These are phyloP conservation scores for Centropyge bicolor DNA, from an alignment of 2,797 vertebrate species.

Conservation along the genomic window DNA sequence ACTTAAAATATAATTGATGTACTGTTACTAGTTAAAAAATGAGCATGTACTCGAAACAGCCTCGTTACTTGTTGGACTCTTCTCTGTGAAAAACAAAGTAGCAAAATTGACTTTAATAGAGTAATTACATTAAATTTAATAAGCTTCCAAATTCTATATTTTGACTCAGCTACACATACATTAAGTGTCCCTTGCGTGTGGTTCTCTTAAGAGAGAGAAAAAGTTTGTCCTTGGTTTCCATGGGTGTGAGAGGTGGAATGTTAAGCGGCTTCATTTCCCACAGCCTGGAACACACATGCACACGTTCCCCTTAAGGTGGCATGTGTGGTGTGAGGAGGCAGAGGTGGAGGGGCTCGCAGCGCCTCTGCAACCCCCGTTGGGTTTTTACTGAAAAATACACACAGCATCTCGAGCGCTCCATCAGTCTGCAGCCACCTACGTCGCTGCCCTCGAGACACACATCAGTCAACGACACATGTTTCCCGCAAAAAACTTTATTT, in stretches of 20 bases:
- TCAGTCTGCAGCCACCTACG: slow-evolving; percentile 47
- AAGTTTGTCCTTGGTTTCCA: slow-evolving; percentile 65
- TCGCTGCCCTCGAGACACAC: neutral
- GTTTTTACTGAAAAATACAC: slow-evolving; percentile 45
- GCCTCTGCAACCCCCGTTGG: slow-evolving; percentile 23
- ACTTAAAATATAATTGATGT: slow-evolving; percentile 24
- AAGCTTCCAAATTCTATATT: neutral
- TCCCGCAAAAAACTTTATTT: neutral
- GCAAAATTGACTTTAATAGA: neutral
- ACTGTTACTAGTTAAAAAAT: too few relatives aligned
- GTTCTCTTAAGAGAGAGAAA: slow-evolving; percentile 24
- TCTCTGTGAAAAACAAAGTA: neutral
- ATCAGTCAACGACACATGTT: slow-evolving; percentile 2
- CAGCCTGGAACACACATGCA: slow-evolving; percentile 34
- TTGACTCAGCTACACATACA: neutral
- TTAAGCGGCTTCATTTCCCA: slow-evolving; percentile 48
- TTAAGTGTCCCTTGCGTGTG: slow-evolving; percentile 31
- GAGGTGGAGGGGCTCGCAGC: slow-evolving; percentile 34
- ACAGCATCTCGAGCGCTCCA: slow-evolving; percentile 17
- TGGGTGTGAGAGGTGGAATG: slow-evolving; percentile 56
- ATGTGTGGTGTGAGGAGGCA: slow-evolving; percentile 40
- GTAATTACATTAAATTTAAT: neutral
- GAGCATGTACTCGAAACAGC: too few relatives aligned
- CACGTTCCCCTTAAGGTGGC: slow-evolving; percentile 25
- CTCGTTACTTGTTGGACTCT: neutral